Percentiles rank a stretch among this genome's conserved stretches.
Evolutionary conservation across 2,888 invertebrate species (phyloP).

Genomic region (Morpho helenor): DNA sequence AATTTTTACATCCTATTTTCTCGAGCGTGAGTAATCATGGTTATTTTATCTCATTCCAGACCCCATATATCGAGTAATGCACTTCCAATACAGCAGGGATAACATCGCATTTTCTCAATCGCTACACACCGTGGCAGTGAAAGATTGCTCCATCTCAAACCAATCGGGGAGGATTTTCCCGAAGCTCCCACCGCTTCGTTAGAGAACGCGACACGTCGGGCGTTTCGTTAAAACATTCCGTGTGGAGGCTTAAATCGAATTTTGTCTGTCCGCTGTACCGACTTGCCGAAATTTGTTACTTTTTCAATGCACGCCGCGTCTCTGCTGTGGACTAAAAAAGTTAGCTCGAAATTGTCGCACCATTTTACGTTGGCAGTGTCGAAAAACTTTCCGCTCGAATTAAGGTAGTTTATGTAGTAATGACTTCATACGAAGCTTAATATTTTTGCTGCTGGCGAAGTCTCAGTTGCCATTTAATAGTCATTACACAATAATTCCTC

Average conservation of each 20-base stretch:
- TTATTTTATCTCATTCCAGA: slow-evolving; percentile 13
- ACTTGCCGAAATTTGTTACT: slow-evolving; percentile 18
- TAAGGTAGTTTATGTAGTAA: slow-evolving; percentile 2
- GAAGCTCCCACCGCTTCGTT: slow-evolving; percentile 13
- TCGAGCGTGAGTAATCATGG: slow-evolving; percentile 9
- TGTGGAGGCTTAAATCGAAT: slow-evolving; percentile 16
- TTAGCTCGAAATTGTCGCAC: slow-evolving; percentile 12
- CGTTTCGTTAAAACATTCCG: slow-evolving; percentile 19
- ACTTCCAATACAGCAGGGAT: slow-evolving; percentile 13
- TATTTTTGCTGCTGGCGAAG: no score
- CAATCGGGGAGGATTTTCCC: slow-evolving; percentile 9
- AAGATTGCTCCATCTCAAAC: slow-evolving; percentile 16
- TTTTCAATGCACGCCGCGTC: slow-evolving; percentile 11
- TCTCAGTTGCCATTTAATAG: no score
- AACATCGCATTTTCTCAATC: slow-evolving; percentile 16
- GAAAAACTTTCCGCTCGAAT: slow-evolving; percentile 1
- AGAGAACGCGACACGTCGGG: slow-evolving; percentile 17
- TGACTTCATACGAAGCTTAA: background rate
- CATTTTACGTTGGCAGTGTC: slow-evolving; percentile 1
- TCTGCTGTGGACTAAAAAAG: slow-evolving; percentile 1
- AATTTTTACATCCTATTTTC: background rate
- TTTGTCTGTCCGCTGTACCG: slow-evolving; percentile 9
- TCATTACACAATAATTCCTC: no score
- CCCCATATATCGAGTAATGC: slow-evolving; percentile 10
- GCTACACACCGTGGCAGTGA: slow-evolving; percentile 13